Evolutionary conservation across 53 echinoderm and acorn worm genomes (phyloP).

Genomic region (Apostichopus leukothele): DNA sequence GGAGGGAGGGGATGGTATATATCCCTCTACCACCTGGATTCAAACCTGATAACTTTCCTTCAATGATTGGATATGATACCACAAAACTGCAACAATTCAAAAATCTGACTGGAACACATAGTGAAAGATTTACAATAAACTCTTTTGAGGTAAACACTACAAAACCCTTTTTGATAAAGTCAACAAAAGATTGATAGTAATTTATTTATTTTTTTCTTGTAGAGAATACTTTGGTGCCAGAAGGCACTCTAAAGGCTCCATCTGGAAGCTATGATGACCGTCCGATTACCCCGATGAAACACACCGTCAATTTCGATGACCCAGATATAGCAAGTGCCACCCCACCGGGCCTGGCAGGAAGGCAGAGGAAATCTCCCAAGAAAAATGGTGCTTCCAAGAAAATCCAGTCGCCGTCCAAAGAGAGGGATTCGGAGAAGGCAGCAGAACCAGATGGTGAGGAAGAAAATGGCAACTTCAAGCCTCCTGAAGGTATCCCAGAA

Average conservation of each 20-base stretch:
- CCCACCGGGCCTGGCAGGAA: slow-evolving; percentile 69
- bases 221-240: not conserved
- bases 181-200: too few species aligned
- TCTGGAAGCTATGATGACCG: slow-evolving; percentile 63
- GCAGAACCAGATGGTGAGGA: slow-evolving; percentile 32
- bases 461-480: slow-evolving; percentile 46
- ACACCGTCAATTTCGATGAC: slow-evolving; percentile 71
- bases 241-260: not conserved
- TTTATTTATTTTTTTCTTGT: not conserved
- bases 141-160: too few species aligned
- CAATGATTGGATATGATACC: too few species aligned
- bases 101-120: too few species aligned
- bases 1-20: too few species aligned
- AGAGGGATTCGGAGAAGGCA: not conserved
- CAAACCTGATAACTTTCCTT: too few species aligned
- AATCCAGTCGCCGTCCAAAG: not conserved
- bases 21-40: too few species aligned
- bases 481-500: slow-evolving; percentile 70
- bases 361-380: slow-evolving; percentile 4
- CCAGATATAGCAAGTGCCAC: slow-evolving; percentile 83
- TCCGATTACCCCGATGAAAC: slow-evolving; percentile 89
- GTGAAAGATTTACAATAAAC: too few species aligned
- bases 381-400: slow-evolving; percentile 13
- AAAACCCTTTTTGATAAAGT: too few species aligned
- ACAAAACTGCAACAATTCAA: too few species aligned